phyloP scores from a whole-genome alignment of 2,113 vertebrate genomes.

The Myxocyprinus asiaticus region DNA sequence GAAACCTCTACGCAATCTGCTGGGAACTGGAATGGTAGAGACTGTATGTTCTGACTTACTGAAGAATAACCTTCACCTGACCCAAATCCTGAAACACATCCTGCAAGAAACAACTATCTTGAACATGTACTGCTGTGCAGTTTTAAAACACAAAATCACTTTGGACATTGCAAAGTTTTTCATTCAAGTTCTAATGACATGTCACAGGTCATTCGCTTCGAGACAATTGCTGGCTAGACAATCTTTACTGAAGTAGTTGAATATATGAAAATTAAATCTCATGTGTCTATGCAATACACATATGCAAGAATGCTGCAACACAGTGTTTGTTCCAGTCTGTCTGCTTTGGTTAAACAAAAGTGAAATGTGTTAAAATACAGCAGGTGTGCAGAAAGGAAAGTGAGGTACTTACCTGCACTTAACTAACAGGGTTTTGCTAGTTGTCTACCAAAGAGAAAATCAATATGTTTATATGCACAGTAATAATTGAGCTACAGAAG shows the following conservation, averaged over 20 bases:
- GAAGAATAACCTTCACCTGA: neutral
- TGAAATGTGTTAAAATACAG: neutral
- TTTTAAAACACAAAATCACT: constrained; percentile 17
- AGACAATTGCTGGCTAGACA: neutral
- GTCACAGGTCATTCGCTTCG: no score
- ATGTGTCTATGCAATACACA: constrained; percentile 46
- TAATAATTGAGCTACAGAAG: no score
- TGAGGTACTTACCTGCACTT: neutral
- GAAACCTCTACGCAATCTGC: constrained; percentile 8
- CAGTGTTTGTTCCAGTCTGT: constrained; percentile 22
- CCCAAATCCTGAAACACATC: constrained; percentile 38
- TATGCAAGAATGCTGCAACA: constrained; percentile 40
- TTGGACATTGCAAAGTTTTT: constrained; percentile 28
- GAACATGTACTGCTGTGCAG: constrained; percentile 47
- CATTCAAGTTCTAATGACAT: neutral
- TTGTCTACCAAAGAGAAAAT: constrained; percentile 23
- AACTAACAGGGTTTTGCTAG: constrained; percentile 7
- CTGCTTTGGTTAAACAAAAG: constrained; percentile 34
- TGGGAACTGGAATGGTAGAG: constrained; percentile 26
- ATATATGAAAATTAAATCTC: constrained; percentile 31
- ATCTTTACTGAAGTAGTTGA: constrained; percentile 5
- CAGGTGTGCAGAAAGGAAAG: constrained; percentile 7
- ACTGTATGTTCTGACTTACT: constrained; percentile 9
- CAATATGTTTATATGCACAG: no score
- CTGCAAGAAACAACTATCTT: constrained; percentile 39